Evolutionary conservation across 2,113 vertebrate genomes (phyloP).

Genomic region (Natator depressus): DNA sequence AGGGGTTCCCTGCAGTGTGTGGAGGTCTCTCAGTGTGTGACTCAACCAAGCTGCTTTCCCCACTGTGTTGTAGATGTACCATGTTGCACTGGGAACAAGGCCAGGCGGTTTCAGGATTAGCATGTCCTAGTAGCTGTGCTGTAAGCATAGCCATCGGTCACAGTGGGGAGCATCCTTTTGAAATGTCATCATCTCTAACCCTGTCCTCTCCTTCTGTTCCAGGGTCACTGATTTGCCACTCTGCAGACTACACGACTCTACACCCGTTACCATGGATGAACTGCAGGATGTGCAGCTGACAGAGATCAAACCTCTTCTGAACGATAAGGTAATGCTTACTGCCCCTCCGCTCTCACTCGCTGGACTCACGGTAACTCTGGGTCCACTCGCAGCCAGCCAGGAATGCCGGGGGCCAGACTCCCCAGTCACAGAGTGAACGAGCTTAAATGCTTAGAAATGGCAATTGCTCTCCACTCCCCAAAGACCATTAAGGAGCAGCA

Average conservation of each 20-base stretch:
- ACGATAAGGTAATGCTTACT: slow-evolving; percentile 86
- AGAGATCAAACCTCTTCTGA: slow-evolving; percentile 95
- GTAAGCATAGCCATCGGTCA: neutral
- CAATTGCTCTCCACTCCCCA: neutral
- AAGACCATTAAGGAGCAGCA: no score
- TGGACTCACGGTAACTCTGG: neutral
- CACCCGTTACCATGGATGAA: slow-evolving; percentile 86
- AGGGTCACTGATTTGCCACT: slow-evolving; percentile 57
- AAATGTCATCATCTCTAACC: neutral
- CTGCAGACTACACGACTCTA: neutral
- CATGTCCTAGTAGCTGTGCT: neutral
- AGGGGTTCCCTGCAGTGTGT: neutral
- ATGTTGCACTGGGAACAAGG: neutral
- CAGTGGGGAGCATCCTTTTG: neutral
- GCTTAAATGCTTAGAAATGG: neutral
- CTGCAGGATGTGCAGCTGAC: slow-evolving; percentile 95
- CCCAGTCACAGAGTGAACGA: neutral
- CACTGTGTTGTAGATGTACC: neutral
- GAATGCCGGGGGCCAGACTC: neutral
- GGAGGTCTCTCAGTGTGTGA: neutral
- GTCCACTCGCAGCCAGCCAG: neutral
- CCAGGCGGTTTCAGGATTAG: neutral
- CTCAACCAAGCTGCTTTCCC: neutral
- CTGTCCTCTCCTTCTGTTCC: slow-evolving; percentile 55
- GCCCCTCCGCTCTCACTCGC: neutral